Evolutionary conservation across 1,140 invertebrate genomes (phyloP).

Genomic region (Diabrotica undecimpunctata): DNA sequence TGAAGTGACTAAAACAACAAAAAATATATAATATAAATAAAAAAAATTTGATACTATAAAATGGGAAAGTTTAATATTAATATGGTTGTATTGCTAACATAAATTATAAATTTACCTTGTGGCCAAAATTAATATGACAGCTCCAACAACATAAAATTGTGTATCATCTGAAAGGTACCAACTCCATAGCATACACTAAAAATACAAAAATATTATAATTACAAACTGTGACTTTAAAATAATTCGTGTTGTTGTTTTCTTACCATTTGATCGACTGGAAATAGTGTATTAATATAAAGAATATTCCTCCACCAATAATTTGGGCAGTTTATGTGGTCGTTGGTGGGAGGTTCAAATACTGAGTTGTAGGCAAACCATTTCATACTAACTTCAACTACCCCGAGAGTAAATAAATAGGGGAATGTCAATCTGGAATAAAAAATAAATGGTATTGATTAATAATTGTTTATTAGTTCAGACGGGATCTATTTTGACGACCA

Average conservation of each 20-base stretch:
- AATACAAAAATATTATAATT: conserved; percentile 29
- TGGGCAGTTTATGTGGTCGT: conserved; percentile 75
- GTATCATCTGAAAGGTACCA: conserved; percentile 86
- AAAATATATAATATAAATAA: not conserved
- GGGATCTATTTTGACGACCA: no score
- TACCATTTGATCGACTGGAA: conserved; percentile 83
- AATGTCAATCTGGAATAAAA: conserved; percentile 65
- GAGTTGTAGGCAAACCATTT: conserved; percentile 78
- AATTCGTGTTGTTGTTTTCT: not conserved
- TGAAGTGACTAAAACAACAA: conserved; percentile 62
- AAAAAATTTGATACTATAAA: no score
- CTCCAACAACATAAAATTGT: conserved; percentile 78
- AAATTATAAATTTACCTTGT: conserved; percentile 44
- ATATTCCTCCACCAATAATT: conserved; percentile 85
- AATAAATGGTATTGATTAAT: not conserved
- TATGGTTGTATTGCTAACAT: no score
- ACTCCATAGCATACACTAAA: conserved; percentile 84
- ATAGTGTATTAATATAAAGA: conserved; percentile 79
- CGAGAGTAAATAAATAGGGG: conserved; percentile 79
- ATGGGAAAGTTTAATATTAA: no score
- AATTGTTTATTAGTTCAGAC: not conserved
- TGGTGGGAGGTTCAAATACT: conserved; percentile 75
- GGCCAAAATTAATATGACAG: conserved; percentile 71
- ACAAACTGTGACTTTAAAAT: not conserved
- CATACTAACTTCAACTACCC: conserved; percentile 73